Evolutionary conservation across 2,888 invertebrate genomes (phyloP).

Genomic region (Rhorus exstirpatorius): DNA sequence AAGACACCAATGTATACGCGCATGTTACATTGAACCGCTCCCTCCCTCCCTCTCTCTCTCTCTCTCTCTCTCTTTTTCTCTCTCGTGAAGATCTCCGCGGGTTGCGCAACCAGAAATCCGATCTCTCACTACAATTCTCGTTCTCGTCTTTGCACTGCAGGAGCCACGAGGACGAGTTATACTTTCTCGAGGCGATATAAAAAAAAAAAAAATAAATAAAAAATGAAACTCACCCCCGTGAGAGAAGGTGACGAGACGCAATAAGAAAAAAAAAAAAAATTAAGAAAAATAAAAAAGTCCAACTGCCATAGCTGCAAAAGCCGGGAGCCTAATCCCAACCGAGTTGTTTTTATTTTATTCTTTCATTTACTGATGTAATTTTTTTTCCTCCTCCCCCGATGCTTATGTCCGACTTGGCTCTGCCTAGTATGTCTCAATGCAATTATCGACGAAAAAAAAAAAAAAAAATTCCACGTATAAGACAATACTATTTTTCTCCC

Average conservation of each 20-base stretch:
- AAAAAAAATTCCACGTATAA: constrained; percentile 28
- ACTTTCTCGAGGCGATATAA: constrained; percentile 53
- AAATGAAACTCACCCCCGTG: constrained; percentile 2
- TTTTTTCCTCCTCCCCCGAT: not conserved
- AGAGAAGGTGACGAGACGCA: constrained; percentile 10
- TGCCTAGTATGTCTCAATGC: constrained; percentile 36
- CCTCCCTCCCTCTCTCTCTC: too few species aligned
- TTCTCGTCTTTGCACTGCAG: constrained; percentile 20
- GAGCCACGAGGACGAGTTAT: constrained; percentile 42
- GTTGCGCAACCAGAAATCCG: constrained; percentile 59
- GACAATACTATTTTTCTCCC: constrained; percentile 27
- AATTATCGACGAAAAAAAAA: constrained; percentile 22
- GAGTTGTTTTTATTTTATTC: constrained; percentile 3
- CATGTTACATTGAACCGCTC: not conserved
- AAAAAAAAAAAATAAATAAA: constrained; percentile 18
- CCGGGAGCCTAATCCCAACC: constrained; percentile 44
- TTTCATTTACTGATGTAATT: not conserved
- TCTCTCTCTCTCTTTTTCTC: too few species aligned
- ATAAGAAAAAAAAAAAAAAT: constrained; percentile 15
- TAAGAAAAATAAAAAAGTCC: constrained; percentile 27
- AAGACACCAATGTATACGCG: not conserved
- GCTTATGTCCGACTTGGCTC: constrained; percentile 34
- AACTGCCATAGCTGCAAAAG: constrained; percentile 40
- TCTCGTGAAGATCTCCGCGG: not conserved
- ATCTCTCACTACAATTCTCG: constrained; percentile 49